phyloP scores from a whole-genome alignment of 2,113 vertebrate genomes.

The Pollachius pollachius region DNA sequence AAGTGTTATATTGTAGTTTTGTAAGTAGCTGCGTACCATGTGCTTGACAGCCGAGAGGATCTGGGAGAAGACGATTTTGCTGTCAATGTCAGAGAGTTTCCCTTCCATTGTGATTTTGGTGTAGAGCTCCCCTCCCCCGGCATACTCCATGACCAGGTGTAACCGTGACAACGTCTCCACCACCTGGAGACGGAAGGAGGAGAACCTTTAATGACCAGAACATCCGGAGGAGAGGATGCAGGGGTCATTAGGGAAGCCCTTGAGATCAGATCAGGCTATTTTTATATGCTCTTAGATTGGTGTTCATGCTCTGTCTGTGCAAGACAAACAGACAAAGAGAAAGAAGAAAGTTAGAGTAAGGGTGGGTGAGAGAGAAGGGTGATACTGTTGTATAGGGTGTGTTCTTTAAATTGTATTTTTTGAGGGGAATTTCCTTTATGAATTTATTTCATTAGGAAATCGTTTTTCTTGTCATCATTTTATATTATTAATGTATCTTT shows the following conservation, averaged over 20 bases:
- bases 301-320: neutral
- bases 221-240: neutral
- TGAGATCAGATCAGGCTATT: neutral
- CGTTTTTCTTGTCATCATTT: too few relatives aligned
- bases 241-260: neutral
- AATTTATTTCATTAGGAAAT: too few relatives aligned
- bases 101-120: constrained; percentile 91
- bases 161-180: constrained; percentile 93
- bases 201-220: neutral
- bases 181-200: constrained; percentile 62
- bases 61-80: constrained; percentile 92
- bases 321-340: too few relatives aligned
- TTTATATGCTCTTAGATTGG: too few relatives aligned
- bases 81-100: constrained; percentile 85
- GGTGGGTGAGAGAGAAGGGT: too few relatives aligned
- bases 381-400: too few relatives aligned
- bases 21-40: constrained; percentile 81
- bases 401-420: too few relatives aligned
- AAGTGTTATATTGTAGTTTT: neutral
- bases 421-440: too few relatives aligned
- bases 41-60: constrained; percentile 95
- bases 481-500: too few relatives aligned
- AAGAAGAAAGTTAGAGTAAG: too few relatives aligned
- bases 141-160: constrained; percentile 95
- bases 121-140: constrained; percentile 93